A percentile compares a stretch with the other conserved stretches of the same genome.
These are phyloP conservation scores for Helicoverpa zea DNA, from an alignment of 1,140 invertebrate genomes.

Conservation along the genomic window DNA sequence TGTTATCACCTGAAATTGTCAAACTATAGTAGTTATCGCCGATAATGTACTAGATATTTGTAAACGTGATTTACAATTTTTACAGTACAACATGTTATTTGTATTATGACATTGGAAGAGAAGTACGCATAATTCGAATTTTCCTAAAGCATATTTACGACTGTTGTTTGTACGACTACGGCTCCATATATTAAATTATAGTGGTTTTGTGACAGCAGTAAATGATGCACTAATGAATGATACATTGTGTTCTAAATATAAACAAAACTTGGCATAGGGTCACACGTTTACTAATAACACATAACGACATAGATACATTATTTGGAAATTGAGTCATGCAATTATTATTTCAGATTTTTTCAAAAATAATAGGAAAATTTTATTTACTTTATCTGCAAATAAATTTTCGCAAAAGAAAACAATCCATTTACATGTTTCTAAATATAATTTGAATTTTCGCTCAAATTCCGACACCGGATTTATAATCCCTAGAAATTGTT, in stretches of 20 bases:
- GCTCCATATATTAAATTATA: slow-evolving; percentile 11
- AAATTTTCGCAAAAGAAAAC: too few species aligned
- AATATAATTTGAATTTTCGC: slow-evolving; percentile 14
- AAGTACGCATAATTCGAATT: not conserved
- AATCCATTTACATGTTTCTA: not conserved
- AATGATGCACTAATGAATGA: slow-evolving; percentile 28
- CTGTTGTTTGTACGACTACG: slow-evolving; percentile 11
- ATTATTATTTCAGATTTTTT: too few species aligned
- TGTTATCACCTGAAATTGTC: too few species aligned
- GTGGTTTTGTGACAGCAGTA: slow-evolving; percentile 22
- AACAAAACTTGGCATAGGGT: not conserved
- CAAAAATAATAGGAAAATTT: too few species aligned
- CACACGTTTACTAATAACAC: not conserved
- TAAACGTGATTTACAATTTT: too few species aligned
- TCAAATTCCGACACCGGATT: slow-evolving; percentile 37
- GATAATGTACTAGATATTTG: not conserved
- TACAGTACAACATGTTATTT: too few species aligned
- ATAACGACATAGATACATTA: not conserved
- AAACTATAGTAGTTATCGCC: not conserved
- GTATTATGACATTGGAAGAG: too few species aligned
- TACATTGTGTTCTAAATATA: slow-evolving; percentile 11
- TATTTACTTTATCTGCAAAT: too few species aligned
- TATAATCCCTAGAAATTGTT: slow-evolving; percentile 24
- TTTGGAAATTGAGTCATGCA: too few species aligned
- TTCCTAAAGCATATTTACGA: slow-evolving; percentile 6